phyloP scores from a whole-genome alignment of 2,797 vertebrate species.

The Apodemus agrarius region DNA sequence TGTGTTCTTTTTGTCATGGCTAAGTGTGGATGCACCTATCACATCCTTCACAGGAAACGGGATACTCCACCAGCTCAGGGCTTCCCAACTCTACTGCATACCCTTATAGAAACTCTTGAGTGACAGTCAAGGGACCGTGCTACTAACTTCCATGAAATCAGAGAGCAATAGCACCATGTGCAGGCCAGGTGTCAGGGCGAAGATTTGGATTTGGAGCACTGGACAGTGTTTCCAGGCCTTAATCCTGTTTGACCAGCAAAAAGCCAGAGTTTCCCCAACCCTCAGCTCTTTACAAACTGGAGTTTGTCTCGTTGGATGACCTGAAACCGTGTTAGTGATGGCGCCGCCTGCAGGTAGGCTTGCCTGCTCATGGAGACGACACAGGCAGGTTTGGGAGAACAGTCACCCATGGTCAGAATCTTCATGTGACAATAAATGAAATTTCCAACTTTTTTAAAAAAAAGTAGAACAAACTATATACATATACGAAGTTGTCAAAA shows the following conservation, averaged over 20 bases:
- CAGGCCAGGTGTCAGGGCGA: background rate
- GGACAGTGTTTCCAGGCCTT: background rate
- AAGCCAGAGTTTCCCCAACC: background rate
- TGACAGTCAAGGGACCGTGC: background rate
- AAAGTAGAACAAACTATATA: background rate
- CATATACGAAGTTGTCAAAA: background rate
- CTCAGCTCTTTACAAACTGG: background rate
- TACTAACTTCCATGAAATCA: background rate
- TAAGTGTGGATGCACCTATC: background rate
- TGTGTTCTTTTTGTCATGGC: too few species aligned
- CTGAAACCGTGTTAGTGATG: background rate
- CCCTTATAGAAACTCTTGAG: background rate
- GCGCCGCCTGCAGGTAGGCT: background rate
- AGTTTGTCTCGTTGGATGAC: background rate
- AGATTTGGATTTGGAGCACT: background rate
- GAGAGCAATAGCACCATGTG: background rate
- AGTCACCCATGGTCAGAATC: too few species aligned
- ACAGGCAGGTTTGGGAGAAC: background rate
- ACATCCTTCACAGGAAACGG: background rate
- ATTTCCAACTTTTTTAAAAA: background rate
- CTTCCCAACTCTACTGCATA: background rate
- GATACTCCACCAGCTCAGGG: background rate
- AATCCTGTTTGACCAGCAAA: background rate
- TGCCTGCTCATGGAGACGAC: background rate
- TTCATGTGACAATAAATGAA: background rate